Evolutionary conservation across 2,113 vertebrate genomes (phyloP).

Genomic region (Aythya baeri): DNA sequence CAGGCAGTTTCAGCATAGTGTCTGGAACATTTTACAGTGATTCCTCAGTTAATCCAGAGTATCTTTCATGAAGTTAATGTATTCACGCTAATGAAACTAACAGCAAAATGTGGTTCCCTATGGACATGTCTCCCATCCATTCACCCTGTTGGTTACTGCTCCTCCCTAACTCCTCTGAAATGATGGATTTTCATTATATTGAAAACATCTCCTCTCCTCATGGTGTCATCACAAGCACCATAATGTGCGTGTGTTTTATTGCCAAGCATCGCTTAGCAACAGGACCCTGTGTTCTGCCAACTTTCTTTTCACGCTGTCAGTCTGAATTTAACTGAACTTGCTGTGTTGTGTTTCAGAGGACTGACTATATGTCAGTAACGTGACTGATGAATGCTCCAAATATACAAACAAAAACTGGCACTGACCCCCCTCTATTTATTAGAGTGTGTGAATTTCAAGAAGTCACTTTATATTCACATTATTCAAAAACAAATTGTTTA

Average conservation of each 20-base stretch:
- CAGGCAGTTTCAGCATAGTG: not conserved
- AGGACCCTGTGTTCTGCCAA: conserved; percentile 74
- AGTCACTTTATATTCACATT: not conserved
- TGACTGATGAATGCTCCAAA: conserved; percentile 49
- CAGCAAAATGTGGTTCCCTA: conserved; percentile 2
- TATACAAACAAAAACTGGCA: conserved; percentile 35
- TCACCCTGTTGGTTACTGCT: conserved; percentile 16
- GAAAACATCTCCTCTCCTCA: conserved; percentile 37
- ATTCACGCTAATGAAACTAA: not conserved
- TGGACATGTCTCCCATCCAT: not conserved
- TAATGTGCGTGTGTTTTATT: not conserved
- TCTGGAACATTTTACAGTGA: not conserved
- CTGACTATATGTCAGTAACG: conserved; percentile 44
- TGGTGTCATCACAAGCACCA: conserved; percentile 54
- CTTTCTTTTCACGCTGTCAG: conserved; percentile 66
- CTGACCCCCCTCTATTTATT: conserved; percentile 24
- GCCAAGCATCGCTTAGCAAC: conserved; percentile 76
- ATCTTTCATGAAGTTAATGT: not conserved
- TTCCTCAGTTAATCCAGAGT: not conserved
- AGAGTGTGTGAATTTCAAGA: conserved; percentile 36
- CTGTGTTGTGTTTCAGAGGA: conserved; percentile 67
- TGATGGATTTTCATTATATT: conserved; percentile 5
- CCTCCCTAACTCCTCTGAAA: not conserved
- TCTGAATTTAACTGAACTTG: conserved; percentile 72
- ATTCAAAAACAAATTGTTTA: conserved; percentile 56